phyloP scores from a whole-genome alignment of 2,797 vertebrate genomes.

The Luscinia megarhynchos region DNA sequence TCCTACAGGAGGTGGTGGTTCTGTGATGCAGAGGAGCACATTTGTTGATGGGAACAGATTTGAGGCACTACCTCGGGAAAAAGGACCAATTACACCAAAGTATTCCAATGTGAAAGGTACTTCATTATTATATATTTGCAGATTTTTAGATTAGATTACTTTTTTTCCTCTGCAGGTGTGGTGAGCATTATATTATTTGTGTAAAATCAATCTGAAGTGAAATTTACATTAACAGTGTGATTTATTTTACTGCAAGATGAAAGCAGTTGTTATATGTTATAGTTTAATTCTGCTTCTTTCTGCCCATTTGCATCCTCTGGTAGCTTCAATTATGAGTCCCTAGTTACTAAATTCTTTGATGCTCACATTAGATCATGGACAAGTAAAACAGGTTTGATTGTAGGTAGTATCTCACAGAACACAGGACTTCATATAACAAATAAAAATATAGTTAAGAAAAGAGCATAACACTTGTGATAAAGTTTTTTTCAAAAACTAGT shows the following conservation, averaged over 20 bases:
- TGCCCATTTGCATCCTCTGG: too few species aligned
- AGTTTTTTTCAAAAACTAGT: not conserved
- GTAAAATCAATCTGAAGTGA: not conserved
- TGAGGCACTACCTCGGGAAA: not conserved
- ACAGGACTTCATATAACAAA: not conserved
- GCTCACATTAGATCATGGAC: rapidly evolving
- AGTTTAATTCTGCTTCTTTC: not conserved
- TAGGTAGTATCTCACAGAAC: not conserved
- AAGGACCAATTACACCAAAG: not conserved
- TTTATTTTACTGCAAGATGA: not conserved
- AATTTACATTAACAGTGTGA: not conserved
- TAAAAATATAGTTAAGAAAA: not conserved
- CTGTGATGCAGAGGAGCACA: not conserved
- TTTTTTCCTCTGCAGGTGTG: not conserved
- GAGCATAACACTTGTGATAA: not conserved
- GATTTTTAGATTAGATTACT: not conserved
- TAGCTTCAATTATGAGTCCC: not conserved
- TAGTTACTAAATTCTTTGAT: not conserved
- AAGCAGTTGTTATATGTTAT: not conserved
- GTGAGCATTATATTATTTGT: not conserved
- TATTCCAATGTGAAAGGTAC: not conserved
- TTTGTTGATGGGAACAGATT: not conserved
- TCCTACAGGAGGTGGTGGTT: not conserved
- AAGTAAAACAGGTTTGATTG: not conserved
- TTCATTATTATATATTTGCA: not conserved